These are phyloP conservation scores for Aleiodes alternator DNA, from an alignment of 2,888 invertebrate species.

Conservation along the genomic window DNA sequence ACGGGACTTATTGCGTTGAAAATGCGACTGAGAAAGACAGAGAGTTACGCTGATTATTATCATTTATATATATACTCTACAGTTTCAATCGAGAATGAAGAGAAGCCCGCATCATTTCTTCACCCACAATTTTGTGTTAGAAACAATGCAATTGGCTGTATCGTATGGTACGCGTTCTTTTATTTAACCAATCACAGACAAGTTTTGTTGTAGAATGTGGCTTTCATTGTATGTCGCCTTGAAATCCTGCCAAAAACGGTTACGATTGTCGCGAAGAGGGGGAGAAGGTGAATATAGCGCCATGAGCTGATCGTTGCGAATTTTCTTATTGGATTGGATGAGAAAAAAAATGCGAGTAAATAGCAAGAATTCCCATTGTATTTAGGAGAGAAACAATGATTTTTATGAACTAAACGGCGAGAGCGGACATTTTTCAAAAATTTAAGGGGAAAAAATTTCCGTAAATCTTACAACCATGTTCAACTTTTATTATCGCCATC, in stretches of 20 bases:
- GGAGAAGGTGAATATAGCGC: too few relatives aligned
- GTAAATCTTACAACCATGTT: too few relatives aligned
- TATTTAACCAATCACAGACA: not conserved
- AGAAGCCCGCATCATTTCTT: constrained; percentile 20
- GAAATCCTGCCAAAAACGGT: constrained; percentile 26
- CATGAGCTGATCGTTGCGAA: too few relatives aligned
- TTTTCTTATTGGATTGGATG: too few relatives aligned
- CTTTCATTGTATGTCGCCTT: not conserved
- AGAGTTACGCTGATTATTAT: constrained; percentile 16
- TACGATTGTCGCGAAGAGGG: not conserved
- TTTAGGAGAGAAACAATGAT: too few relatives aligned
- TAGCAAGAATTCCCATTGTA: too few relatives aligned
- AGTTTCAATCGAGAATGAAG: constrained; percentile 32
- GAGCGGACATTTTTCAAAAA: too few relatives aligned
- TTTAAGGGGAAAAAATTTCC: too few relatives aligned
- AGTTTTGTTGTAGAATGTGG: constrained; percentile 5
- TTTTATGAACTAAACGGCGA: too few relatives aligned
- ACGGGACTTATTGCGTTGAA: constrained; percentile 11
- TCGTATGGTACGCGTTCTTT: not conserved
- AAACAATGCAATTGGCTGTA: constrained; percentile 4
- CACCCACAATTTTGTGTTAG: constrained; percentile 12
- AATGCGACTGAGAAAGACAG: not conserved
- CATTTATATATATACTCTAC: constrained; percentile 32
- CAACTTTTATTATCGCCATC: too few relatives aligned
- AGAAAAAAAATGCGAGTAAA: too few relatives aligned